These are phyloP conservation scores for Darevskia mixta DNA, from an alignment of 2,797 vertebrate species.

Conservation along the genomic window DNA sequence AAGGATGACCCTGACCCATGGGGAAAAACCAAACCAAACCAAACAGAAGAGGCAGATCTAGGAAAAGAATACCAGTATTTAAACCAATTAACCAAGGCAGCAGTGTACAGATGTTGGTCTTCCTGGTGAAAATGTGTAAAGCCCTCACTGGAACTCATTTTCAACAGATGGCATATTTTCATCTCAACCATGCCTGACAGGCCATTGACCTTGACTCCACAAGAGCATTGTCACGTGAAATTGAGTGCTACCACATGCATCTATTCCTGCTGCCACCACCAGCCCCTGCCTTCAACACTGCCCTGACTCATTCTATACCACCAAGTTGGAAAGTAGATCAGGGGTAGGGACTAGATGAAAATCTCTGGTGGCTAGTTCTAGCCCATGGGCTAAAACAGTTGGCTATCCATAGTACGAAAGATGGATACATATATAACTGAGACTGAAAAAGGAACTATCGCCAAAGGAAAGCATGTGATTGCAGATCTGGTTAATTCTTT, in stretches of 20 bases:
- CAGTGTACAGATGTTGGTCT: too few species aligned
- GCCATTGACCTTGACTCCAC: background rate
- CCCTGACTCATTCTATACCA: too few species aligned
- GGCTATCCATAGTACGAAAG: background rate
- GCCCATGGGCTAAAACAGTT: background rate
- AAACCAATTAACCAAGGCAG: too few species aligned
- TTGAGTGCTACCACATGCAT: too few species aligned
- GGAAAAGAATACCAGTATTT: too few species aligned
- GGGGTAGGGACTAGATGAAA: background rate
- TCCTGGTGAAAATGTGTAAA: too few species aligned
- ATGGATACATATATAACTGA: too few species aligned
- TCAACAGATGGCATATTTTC: background rate
- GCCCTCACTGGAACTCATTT: background rate
- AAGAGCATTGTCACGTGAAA: background rate
- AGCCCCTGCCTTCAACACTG: too few species aligned
- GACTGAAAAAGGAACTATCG: background rate
- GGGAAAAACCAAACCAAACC: too few species aligned
- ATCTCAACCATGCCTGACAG: background rate
- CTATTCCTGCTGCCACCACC: too few species aligned
- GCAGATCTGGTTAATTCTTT: background rate
- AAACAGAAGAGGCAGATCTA: too few species aligned
- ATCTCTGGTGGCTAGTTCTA: background rate
- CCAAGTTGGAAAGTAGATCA: background rate
- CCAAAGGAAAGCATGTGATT: background rate
- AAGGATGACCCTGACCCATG: too few species aligned